Evolutionary conservation across 2,113 vertebrate genomes (phyloP).

Genomic region (Tachysurus fulvidraco): DNA sequence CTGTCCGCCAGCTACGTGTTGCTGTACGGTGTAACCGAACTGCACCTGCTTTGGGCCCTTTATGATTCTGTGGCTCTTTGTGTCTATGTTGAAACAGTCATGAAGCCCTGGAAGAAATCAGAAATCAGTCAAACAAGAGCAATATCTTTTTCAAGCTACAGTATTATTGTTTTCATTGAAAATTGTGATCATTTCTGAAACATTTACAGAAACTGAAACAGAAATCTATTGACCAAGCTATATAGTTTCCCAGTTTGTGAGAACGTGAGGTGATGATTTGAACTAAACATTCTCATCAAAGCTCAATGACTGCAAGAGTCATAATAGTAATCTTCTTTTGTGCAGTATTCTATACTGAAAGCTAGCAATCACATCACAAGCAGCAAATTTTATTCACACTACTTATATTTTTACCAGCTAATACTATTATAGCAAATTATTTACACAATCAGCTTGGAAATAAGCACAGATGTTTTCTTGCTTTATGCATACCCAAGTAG

Average conservation of each 20-base stretch:
- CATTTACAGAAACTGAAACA: conserved; percentile 31
- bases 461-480: neutral
- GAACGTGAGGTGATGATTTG: neutral
- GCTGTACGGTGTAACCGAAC: conserved; percentile 96
- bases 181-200: conserved; percentile 16
- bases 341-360: neutral
- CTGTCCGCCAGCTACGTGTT: conserved; percentile 85
- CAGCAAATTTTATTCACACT: neutral
- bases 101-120: conserved; percentile 73
- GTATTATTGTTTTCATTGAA: conserved; percentile 17
- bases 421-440: neutral
- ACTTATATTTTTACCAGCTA: neutral
- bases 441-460: neutral
- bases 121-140: conserved; percentile 36
- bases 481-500: neutral
- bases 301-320: neutral
- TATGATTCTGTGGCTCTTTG: conserved; percentile 81
- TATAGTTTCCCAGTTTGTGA: conserved; percentile 6
- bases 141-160: neutral
- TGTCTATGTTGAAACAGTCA: conserved; percentile 90
- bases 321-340: neutral
- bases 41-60: conserved; percentile 84
- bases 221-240: conserved; percentile 18
- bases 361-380: neutral
- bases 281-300: neutral